Conservation (phyloP, 2,113 vertebrate species). For the Anhinga anhinga region DNA sequence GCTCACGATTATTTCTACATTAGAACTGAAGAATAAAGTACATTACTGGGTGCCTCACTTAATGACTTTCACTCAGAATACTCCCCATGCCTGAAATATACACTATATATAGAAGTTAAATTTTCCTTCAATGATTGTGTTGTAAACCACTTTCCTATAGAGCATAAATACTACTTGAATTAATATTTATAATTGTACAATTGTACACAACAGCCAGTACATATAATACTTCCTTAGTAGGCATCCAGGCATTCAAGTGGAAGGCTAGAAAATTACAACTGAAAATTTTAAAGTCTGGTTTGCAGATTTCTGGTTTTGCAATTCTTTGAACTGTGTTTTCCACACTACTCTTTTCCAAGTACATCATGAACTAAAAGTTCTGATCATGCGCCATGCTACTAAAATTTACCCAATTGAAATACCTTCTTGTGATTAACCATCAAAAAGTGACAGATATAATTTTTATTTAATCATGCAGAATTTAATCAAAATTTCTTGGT, state of each 20-base stretch:
- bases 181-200: neutral
- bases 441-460: neutral
- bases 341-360: neutral
- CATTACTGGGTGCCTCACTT: neutral
- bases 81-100: neutral
- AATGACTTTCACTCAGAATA: neutral
- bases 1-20: neutral
- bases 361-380: constrained; percentile 20
- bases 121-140: neutral
- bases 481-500: neutral
- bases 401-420: neutral
- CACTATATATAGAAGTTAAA: neutral
- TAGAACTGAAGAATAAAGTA: neutral
- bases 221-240: neutral
- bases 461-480: neutral
- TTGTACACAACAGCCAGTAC: neutral
- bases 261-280: neutral
- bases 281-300: neutral
- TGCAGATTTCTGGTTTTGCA: constrained; percentile 14
- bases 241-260: neutral
- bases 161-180: neutral
- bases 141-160: neutral
- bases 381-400: neutral
- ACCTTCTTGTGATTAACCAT: neutral
- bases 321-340: constrained; percentile 6